These are phyloP conservation scores for Torymus texanus DNA, from an alignment of 2,888 invertebrate genomes.

Conservation along the genomic window DNA sequence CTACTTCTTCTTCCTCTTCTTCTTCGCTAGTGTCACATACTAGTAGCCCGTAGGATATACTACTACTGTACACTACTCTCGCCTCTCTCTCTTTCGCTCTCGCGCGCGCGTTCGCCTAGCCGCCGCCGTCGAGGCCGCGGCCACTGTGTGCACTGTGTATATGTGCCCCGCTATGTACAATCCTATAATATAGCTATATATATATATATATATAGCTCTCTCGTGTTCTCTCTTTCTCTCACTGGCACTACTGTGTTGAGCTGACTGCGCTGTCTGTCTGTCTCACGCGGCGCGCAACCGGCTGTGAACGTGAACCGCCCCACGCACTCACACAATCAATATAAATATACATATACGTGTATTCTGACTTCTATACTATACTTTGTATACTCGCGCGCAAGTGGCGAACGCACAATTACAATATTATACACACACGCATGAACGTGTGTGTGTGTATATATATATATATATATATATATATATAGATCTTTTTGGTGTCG, in stretches of 20 bases:
- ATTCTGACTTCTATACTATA: background rate
- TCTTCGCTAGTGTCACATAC: background rate
- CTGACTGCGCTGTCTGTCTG: background rate
- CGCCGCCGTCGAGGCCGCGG: no score
- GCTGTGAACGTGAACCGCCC: background rate
- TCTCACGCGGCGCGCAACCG: background rate
- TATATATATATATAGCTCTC: no score
- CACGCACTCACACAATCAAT: conserved; percentile 59
- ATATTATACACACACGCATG: background rate
- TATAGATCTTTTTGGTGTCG: no score
- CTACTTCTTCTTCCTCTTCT: conserved; percentile 56
- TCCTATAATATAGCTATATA: no score
- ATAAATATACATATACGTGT: conserved; percentile 56
- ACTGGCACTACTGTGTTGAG: background rate
- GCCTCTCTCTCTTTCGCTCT: background rate
- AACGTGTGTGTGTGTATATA: no score
- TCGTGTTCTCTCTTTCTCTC: background rate
- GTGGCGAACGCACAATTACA: background rate
- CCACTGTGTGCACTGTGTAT: no score
- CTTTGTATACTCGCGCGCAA: background rate
- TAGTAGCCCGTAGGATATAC: background rate
- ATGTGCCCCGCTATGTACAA: no score
- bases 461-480: no score
- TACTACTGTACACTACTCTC: background rate
- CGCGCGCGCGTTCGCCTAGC: no score